These are phyloP conservation scores for Scophthalmus maximus DNA, from an alignment of 2,113 vertebrate genomes.

Conservation along the genomic window DNA sequence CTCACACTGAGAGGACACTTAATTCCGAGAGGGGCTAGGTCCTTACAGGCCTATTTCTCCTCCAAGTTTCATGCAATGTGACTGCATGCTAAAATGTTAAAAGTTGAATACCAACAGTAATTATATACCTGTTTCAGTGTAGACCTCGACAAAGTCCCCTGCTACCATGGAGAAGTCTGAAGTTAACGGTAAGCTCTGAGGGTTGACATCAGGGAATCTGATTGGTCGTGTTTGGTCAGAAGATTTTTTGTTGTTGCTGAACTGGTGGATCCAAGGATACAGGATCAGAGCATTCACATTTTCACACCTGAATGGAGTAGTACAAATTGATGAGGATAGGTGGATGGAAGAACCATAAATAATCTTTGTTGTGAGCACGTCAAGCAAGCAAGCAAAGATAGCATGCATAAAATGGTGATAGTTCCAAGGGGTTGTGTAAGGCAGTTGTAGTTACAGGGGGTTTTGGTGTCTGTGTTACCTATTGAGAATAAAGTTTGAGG, in stretches of 20 bases:
- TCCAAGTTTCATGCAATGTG: not conserved
- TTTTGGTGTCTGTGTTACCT: conserved; percentile 83
- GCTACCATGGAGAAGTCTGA: conserved; percentile 99
- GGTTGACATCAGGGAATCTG: conserved; percentile 95
- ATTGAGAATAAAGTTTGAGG: conserved; percentile 98
- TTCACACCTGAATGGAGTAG: conserved; percentile 89
- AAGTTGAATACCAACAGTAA: not conserved
- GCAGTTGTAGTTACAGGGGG: not conserved
- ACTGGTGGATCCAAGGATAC: conserved; percentile 99
- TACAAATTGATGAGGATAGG: conserved; percentile 2
- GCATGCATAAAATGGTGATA: not conserved
- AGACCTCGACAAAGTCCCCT: conserved; percentile 98
- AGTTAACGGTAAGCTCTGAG: conserved; percentile 90
- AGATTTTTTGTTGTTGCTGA: conserved; percentile 97
- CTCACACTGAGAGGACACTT: not conserved
- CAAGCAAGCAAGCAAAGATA: not conserved
- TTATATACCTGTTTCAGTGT: conserved; percentile 90
- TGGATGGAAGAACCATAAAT: no score
- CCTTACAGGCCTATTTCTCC: no score
- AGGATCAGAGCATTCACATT: conserved; percentile 91
- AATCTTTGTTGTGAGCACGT: no score
- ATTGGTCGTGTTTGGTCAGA: conserved; percentile 94
- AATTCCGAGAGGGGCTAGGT: not conserved
- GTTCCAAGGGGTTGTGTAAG: not conserved
- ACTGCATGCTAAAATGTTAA: not conserved